A percentile compares a stretch with the other conserved stretches of the same genome.
phyloP scores from a whole-genome alignment of 2,888 invertebrate genomes.

The Eulithis testata region DNA sequence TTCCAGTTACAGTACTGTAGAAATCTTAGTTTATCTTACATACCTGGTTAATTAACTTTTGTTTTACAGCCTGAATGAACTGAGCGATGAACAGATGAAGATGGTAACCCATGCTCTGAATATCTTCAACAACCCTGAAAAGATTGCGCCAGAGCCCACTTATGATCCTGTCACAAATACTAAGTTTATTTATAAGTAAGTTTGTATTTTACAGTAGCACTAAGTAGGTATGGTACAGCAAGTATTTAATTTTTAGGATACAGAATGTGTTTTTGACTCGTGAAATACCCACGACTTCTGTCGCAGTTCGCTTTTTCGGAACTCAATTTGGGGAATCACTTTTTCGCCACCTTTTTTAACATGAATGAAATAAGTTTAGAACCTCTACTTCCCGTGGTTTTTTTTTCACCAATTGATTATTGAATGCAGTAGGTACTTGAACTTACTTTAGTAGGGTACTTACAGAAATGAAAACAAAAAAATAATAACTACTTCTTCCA shows the following conservation, averaged over 20 bases:
- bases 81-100: slow-evolving; percentile 73
- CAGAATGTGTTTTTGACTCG: too few species aligned
- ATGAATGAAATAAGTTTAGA: too few species aligned
- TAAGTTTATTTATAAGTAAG: slow-evolving; percentile 75
- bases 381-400: not conserved
- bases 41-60: not conserved
- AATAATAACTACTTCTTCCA: slow-evolving; percentile 35
- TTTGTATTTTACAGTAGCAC: slow-evolving; percentile 3
- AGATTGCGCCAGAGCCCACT: slow-evolving; percentile 63
- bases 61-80: slow-evolving; percentile 68
- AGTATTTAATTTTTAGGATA: not conserved
- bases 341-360: too few species aligned
- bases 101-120: slow-evolving; percentile 76
- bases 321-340: too few species aligned
- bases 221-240: not conserved
- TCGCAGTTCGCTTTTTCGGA: too few species aligned
- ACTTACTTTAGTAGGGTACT: too few species aligned
- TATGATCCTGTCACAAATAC: slow-evolving; percentile 77
- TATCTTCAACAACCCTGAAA: slow-evolving; percentile 70
- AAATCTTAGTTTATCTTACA: too few species aligned
- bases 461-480: too few species aligned
- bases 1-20: too few species aligned
- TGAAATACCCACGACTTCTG: too few species aligned
- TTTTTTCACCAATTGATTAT: too few species aligned
- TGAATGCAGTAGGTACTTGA: too few species aligned